Percentiles rank a stretch among this genome's conserved stretches.
phyloP scores from a whole-genome alignment of 2,888 invertebrate species.

The Phortica magna region DNA sequence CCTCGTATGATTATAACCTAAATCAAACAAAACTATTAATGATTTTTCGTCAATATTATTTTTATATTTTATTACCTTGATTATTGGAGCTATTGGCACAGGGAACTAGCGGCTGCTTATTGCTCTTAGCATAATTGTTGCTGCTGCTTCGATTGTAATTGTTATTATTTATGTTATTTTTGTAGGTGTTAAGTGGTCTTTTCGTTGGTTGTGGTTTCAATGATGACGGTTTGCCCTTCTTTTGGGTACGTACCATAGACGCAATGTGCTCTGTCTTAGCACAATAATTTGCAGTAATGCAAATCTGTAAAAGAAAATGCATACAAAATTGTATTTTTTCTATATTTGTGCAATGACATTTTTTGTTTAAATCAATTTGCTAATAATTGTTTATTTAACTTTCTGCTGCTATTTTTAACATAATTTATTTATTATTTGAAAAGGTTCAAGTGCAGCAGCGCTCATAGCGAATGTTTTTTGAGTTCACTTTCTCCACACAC shows the following conservation, averaged over 20 bases:
- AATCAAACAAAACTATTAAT: too few relatives aligned
- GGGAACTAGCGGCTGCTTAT: too few relatives aligned
- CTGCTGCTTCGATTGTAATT: conserved; percentile 31
- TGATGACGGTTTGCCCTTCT: conserved; percentile 48
- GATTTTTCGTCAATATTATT: too few relatives aligned
- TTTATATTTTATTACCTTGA: too few relatives aligned
- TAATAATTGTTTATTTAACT: neutral
- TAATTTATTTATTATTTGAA: neutral
- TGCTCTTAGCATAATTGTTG: neutral
- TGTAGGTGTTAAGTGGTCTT: neutral
- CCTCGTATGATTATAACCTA: too few relatives aligned
- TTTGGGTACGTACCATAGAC: conserved; percentile 73
- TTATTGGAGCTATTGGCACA: too few relatives aligned
- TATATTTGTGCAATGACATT: neutral
- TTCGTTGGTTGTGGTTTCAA: neutral
- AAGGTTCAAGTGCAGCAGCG: conserved; percentile 53
- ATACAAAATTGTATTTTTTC: conserved; percentile 26
- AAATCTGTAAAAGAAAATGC: conserved; percentile 53
- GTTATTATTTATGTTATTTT: neutral
- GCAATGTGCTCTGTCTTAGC: conserved; percentile 72
- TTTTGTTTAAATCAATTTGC: neutral
- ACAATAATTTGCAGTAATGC: conserved; percentile 67
- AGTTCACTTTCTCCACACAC: conserved; percentile 61
- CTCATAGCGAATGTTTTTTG: conserved; percentile 1
- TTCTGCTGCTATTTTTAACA: neutral